Evolutionary conservation across 1,140 invertebrate genomes (phyloP), one percentile per base, ranked within the genome.

Genomic region (Gonatopus flavifemur): DNA sequence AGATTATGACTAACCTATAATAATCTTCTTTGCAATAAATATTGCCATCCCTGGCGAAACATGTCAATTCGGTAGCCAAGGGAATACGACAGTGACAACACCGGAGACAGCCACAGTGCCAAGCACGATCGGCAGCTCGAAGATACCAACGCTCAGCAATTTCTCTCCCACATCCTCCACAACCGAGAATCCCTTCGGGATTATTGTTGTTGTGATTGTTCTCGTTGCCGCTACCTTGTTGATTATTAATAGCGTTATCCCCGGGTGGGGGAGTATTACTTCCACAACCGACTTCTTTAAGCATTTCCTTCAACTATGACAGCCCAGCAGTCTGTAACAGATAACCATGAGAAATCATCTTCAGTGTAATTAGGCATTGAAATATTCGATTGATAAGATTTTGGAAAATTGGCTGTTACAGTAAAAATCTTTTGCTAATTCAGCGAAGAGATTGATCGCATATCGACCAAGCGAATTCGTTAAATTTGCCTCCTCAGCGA

Each of bases 1-100:
- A 13, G n/a, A n/a, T n/a, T n/a, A n/a, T n/a, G 3, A 70, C 82
- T 81, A 78, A 96, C 93, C 92, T 88, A 76, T 92, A 94, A 74
- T 96, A 97, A 77, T 97, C 94, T 63, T 95, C 90, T 73, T 94
- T 94, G 82, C 94, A 97, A 75, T 93, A 96, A 64, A 96, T 95
- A 68, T 90, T 89, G 43, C 91, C 90, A 63, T 94, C 91, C 44
- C 91, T 80, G 5, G 90, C 86, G 76, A 93, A 97, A 77, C 94
- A 97, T 54, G 91, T 93, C 38, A 91, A 78, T 70, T 95, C 90
- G 1, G 88, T 83, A 69, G 93, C 91, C 19, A 96, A 81, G 1
- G 89, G 86, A 44, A 91, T 74, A 49, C 89, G 86, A 74, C 94
- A 96, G 66, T 92, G 88, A 71, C 85, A 88, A 77, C 93, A 97